These are phyloP conservation scores for Dolichallabes microphthalmus DNA, from an alignment of 2,113 vertebrate genomes.

Conservation along the genomic window DNA sequence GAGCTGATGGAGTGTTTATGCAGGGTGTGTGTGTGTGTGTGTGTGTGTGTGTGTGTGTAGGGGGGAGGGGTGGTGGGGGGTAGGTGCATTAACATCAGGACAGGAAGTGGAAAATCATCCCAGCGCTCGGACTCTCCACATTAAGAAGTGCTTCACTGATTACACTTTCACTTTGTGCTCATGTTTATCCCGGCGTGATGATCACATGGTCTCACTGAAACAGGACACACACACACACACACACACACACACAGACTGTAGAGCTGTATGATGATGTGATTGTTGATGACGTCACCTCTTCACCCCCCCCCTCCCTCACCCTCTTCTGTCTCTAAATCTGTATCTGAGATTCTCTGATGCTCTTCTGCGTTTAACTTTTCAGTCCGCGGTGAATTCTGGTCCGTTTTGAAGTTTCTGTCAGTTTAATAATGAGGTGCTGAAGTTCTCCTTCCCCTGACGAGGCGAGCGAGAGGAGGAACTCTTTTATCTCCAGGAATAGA, in stretches of 20 bases:
- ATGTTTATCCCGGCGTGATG: not conserved
- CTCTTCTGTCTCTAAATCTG: not conserved
- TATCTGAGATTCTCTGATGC: not conserved
- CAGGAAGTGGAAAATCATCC: not conserved
- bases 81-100: not conserved
- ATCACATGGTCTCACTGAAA: not conserved
- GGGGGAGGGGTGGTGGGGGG: not conserved
- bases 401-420: not conserved
- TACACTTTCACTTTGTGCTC: not conserved
- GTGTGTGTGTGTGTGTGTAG: too few relatives aligned
- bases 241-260: too few relatives aligned
- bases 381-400: not conserved
- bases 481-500: not conserved
- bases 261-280: not conserved
- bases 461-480: not conserved
- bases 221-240: not conserved
- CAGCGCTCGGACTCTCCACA: not conserved
- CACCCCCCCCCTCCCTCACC: too few relatives aligned
- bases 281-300: not conserved
- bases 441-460: not conserved
- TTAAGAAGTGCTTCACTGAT: not conserved
- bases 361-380: too few relatives aligned
- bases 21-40: not conserved
- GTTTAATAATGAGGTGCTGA: not conserved
- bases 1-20: not conserved